Evolutionary conservation across 2,113 vertebrate genomes (phyloP), one percentile per base, ranked within the genome.

Genomic region (Lethenteron reissneri): DNA sequence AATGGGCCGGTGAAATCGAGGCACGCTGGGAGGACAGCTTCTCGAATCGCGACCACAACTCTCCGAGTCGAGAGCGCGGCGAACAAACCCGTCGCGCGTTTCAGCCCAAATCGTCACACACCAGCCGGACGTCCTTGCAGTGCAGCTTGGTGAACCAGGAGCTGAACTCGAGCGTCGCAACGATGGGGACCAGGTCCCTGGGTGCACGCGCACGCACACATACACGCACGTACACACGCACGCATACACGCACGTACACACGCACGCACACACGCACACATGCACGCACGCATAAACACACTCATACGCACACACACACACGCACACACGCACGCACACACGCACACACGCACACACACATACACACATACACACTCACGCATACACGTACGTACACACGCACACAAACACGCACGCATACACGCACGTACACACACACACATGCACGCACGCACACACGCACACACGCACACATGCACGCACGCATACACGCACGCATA

Each of bases 41-140:
- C 41, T 41, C 41, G 41, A 41, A 41, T 41, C 6, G 25, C 25
- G 25, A 41, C 25, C 25, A 41, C 25, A 3, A 41, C 25, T 41
- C 25, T 41, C 25, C 25, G 41, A 41, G 41, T 41, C 41, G 41
- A 6, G 41, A 6, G 4, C 4, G 41, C 41, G 41, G 41, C 41
- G 41, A 41, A 41, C 41, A 41, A 41, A 41, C 41, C 41, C 41
- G 41, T 41, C 41, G 5, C 5, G 41, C 41, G 41, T 41, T 41
- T 41, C 41, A 6, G 41, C 41, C 41, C 41, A 41, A 41, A 41
- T 41, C 41, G 41, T 41, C 5, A 79, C 82, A 76, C 83, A 95
- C 91, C 88, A 96, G 82, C 78, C 82, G 88, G 78, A 88, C 80
- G 72, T 92, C 89, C 78, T 83, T 87, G 77, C 85, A 85, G 81